A percentile compares a stretch with the other conserved stretches of the same genome.
These are phyloP conservation scores for Bursaphelenchus mucronatus DNA, from an alignment of 1,140 invertebrate species.

Conservation along the genomic window DNA sequence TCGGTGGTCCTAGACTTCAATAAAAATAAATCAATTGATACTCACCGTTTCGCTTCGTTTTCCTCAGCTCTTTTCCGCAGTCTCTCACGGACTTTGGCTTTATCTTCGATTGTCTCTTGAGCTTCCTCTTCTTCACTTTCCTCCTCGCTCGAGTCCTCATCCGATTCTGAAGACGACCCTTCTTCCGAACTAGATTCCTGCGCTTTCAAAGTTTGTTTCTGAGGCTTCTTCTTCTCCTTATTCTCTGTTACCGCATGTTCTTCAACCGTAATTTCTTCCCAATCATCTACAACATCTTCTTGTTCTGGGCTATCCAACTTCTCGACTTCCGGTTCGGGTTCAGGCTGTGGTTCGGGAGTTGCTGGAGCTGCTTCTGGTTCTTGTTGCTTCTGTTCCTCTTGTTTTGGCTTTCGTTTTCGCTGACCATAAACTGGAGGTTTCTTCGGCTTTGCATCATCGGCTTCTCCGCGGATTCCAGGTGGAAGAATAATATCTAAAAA, in stretches of 20 bases:
- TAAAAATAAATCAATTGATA: no score
- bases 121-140: slow-evolving; percentile 43
- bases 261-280: slow-evolving; percentile 37
- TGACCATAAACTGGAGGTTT: slow-evolving; percentile 44
- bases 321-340: slow-evolving; percentile 2
- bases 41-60: slow-evolving; percentile 68
- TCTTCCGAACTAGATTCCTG: slow-evolving; percentile 17
- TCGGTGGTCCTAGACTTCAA: slow-evolving; percentile 65
- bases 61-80: slow-evolving; percentile 39
- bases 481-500: slow-evolving; percentile 29
- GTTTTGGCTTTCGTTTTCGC: slow-evolving; percentile 41
- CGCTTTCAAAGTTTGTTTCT: slow-evolving; percentile 18
- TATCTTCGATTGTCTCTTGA: slow-evolving; percentile 31
- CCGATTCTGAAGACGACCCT: slow-evolving; percentile 26
- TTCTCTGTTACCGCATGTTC: background rate
- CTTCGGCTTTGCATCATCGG: slow-evolving; percentile 33
- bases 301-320: slow-evolving; percentile 17
- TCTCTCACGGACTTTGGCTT: slow-evolving; percentile 28
- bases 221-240: slow-evolving; percentile 13
- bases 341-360: background rate
- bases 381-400: slow-evolving; percentile 14
- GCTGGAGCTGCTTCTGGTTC: slow-evolving; percentile 6
- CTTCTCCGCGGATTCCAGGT: slow-evolving; percentile 23
- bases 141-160: slow-evolving; percentile 42
- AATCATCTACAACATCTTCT: slow-evolving; percentile 37